These are phyloP conservation scores for Sphyrna mokarran DNA, from an alignment of 2,113 vertebrate species.

Conservation along the genomic window DNA sequence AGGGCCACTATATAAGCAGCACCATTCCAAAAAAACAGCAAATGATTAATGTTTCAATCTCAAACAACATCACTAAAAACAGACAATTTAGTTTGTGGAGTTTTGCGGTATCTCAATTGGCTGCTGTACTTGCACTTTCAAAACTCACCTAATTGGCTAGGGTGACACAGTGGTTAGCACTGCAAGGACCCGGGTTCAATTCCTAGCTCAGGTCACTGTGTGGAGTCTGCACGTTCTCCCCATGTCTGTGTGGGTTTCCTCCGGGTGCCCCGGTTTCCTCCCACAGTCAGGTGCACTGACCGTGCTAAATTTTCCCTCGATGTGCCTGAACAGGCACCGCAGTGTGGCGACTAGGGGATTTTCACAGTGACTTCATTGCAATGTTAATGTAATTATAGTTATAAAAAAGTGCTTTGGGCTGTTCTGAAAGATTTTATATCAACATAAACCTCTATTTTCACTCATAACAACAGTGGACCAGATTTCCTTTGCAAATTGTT, in stretches of 20 bases:
- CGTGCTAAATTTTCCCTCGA: too few species aligned
- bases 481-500: not conserved
- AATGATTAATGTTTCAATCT: not conserved
- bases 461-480: not conserved
- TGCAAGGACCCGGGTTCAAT: too few species aligned
- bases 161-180: too few species aligned
- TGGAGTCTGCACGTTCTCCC: too few species aligned
- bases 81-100: not conserved
- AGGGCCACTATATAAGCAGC: not conserved
- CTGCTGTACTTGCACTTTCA: not conserved
- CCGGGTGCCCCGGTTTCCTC: too few species aligned
- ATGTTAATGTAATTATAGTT: too few species aligned
- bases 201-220: too few species aligned
- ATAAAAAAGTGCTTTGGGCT: not conserved
- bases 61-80: not conserved
- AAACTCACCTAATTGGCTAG: not conserved
- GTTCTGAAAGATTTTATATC: not conserved
- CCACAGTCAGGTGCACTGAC: too few species aligned
- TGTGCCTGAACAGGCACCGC: too few species aligned
- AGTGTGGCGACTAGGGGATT: too few species aligned
- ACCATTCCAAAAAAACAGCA: not conserved
- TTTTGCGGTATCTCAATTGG: not conserved
- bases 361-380: too few species aligned
- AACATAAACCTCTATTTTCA: not conserved
- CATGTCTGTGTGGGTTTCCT: too few species aligned